A percentile compares a stretch with the other conserved stretches of the same genome.
These are phyloP conservation scores for Augochlora pura DNA, from an alignment of 1,140 invertebrate species.

Conservation along the genomic window DNA sequence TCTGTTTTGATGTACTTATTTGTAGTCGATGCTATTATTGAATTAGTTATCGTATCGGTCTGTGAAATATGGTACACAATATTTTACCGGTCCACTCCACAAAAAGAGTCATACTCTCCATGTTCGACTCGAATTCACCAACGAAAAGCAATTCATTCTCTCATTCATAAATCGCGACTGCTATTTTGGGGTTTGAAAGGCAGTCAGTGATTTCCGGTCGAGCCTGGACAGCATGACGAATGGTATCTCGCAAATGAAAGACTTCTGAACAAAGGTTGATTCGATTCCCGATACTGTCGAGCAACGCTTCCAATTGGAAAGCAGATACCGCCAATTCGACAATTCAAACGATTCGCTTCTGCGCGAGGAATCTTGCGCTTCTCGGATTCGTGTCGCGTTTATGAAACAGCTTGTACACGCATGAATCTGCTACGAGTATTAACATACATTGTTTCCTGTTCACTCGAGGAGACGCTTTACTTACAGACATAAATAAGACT, in stretches of 20 bases:
- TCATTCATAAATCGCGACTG: too few species aligned
- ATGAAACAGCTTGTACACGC: slow-evolving; percentile 30
- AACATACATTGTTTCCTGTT: slow-evolving; percentile 29
- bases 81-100: too few species aligned
- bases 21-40: too few species aligned
- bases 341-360: background rate
- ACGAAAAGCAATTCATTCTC: too few species aligned
- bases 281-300: background rate
- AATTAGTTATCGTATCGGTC: too few species aligned
- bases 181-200: too few species aligned
- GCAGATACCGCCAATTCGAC: background rate
- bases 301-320: background rate
- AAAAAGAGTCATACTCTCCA: too few species aligned
- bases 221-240: background rate
- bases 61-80: too few species aligned
- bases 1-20: too few species aligned
- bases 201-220: background rate
- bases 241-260: background rate
- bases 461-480: slow-evolving; percentile 22
- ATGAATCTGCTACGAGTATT: slow-evolving; percentile 35
- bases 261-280: background rate
- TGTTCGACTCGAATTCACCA: too few species aligned
- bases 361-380: background rate
- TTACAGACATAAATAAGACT: slow-evolving; percentile 49
- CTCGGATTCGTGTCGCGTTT: background rate